Conservation (phyloP, 2,888 invertebrate genomes). For the Empis livida region DNA sequence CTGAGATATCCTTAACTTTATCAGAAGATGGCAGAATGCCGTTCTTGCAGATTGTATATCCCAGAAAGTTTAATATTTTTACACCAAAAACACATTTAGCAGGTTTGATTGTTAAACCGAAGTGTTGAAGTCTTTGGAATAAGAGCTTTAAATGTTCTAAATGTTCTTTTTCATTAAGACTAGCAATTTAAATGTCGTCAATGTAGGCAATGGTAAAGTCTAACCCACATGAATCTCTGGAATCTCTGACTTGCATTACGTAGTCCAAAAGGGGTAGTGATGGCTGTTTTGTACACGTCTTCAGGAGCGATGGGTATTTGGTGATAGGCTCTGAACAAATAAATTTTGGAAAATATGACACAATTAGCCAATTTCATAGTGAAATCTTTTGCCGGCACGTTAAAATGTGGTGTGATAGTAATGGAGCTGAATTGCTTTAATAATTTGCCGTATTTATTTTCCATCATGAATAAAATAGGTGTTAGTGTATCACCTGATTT, state of each 20-base stretch:
- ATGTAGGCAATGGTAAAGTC: background rate
- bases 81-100: conserved; percentile 2
- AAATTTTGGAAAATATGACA: background rate
- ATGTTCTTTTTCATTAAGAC: background rate
- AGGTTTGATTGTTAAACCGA: background rate
- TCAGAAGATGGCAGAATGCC: conserved; percentile 1
- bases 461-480: background rate
- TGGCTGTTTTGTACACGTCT: background rate
- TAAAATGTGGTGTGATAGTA: background rate
- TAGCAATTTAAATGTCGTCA: background rate
- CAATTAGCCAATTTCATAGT: background rate
- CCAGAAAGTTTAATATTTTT: conserved; percentile 1
- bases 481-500: background rate
- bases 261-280: background rate
- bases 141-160: background rate
- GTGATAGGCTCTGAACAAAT: background rate
- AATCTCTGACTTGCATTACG: background rate
- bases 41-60: background rate
- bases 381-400: conserved; percentile 3
- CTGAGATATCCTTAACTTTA: background rate
- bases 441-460: background rate
- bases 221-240: background rate
- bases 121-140: background rate
- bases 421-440: background rate
- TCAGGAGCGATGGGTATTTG: background rate